Evolutionary conservation across 2,113 vertebrate genomes (phyloP), one percentile per base, ranked within the genome.

Genomic region (Camelus bactrianus): DNA sequence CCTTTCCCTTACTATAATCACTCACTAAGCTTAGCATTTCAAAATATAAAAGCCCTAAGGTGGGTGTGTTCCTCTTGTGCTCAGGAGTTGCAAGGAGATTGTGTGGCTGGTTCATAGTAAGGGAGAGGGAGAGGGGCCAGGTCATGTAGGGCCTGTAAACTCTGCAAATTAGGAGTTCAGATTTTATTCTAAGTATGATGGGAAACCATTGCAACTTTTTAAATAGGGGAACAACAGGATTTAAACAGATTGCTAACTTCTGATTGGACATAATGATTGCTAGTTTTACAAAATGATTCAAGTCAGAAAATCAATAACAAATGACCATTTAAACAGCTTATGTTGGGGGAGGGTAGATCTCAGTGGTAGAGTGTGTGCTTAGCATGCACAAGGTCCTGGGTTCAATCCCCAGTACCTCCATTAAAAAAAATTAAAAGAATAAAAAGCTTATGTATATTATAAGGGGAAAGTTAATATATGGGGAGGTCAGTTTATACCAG

Each of bases 281-380:
- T 64, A 81, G 70, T 88, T 95, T 32, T 82, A 92, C 16, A 75
- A 82, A 90, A 35, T 86, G 62, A 79, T 28, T 92, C 9, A 38
- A 11, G 11, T 90, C 46, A 94, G 56, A 84, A 91, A 80, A 89
- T 79, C 46, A 79, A 20, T 6, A 83, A 52, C 50, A 93, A 76
- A 58, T 32, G 69, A 91, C 54, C 24, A 56, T 54, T 80, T 89
- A 60, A 91, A 80, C 83, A 86, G 14, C 24, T 60, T 80, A n/a
- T 60, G 14, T 87, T 4, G 38, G 38, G 38, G 38, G 38, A 42
- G 38, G 38, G 38, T 42, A 42, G 38, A 42, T 42, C 38, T 42
- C 38, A 42, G 38, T 42, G 38, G 38, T 42, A 42, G 38, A 42
- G 38, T 42, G 38, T 42, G 38, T 42, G 38, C 38, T 42, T 42